Evolutionary conservation across 2,888 invertebrate genomes (phyloP), one percentile per base, ranked within the genome.

Genomic region (Cryptus viduatorius): DNA sequence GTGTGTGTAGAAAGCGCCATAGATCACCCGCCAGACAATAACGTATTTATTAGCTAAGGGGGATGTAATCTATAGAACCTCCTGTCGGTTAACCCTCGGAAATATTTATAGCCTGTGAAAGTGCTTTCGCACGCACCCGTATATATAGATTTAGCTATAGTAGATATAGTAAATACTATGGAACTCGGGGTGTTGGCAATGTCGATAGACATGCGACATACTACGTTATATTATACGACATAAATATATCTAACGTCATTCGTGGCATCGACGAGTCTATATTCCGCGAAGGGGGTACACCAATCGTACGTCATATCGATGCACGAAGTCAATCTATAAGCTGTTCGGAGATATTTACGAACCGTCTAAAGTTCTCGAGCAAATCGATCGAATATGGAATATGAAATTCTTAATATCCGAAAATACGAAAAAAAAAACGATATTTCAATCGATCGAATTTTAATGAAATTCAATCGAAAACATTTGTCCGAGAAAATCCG

Each of bases 21-120:
- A 87, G 83, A 89, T 89, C 88, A 88, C 86, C 79, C 79, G 78
- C 64, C 85, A 87, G 89, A 90, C 90, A 90, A 90, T 90, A 90
- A 90, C 90, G 87, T 90, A 90, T 90, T 90, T 90, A 90, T 90
- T 89, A 89, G 90, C 87, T 88, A 81, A 87, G 88, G 87, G 88
- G 88, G 86, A 86, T 87, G 88, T 89, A 90, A 90, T 90, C 88
- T 90, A 90, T 89, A 88, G 87, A 88, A 87, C 89, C 82, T 78
- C 86, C 87, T 88, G 89, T 89, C 89, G 88, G 89, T 90, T 90
- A 90, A 90, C 90, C 90, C 90, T 90, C 89, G 89, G 89, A 89
- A 90, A 89, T 89, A 90, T 90, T 89, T 90, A 89, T 89, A 88
- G 87, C 86, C 87, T 79, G 82, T 86, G 86, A 87, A 87, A 88